Evolutionary conservation across 1,140 invertebrate genomes (phyloP).

Genomic region (Caenorhabditis remanei): DNA sequence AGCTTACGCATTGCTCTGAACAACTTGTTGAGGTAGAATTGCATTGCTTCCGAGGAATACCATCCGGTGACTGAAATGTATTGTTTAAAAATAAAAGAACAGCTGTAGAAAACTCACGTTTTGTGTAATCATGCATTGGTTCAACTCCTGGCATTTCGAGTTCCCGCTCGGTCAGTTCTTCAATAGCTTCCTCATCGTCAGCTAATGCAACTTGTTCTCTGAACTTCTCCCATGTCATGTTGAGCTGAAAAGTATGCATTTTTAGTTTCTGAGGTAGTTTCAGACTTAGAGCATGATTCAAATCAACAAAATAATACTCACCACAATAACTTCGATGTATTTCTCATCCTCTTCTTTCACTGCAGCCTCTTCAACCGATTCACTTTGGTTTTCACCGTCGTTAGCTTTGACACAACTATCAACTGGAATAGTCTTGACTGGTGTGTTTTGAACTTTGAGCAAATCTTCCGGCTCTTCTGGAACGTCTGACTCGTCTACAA

Average conservation of each 20-base stretch:
- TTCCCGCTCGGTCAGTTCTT: neutral
- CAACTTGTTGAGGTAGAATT: constrained; percentile 37
- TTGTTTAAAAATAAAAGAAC: too few relatives aligned
- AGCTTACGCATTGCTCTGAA: constrained; percentile 12
- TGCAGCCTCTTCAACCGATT: too few relatives aligned
- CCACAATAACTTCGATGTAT: constrained; percentile 26
- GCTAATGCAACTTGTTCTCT: too few relatives aligned
- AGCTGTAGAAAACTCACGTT: neutral
- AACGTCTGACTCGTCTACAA: neutral
- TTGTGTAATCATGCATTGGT: constrained; percentile 1
- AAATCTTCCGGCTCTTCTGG: constrained; percentile 34
- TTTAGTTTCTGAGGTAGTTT: neutral
- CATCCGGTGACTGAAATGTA: constrained; percentile 25
- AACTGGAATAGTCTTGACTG: neutral
- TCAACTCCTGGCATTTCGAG: neutral
- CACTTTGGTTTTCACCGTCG: neutral
- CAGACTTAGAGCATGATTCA: neutral
- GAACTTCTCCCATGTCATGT: constrained; percentile 5
- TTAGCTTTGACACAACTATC: neutral
- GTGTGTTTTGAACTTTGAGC: neutral
- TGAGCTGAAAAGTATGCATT: neutral
- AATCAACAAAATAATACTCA: neutral
- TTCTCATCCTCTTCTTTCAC: neutral
- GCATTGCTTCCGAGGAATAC: constrained; percentile 15
- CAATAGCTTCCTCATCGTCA: constrained; percentile 5